Evolutionary conservation across 2,113 vertebrate species (phyloP), one percentile per base, ranked within the genome.

Genomic region (Pseudopodoces humilis): DNA sequence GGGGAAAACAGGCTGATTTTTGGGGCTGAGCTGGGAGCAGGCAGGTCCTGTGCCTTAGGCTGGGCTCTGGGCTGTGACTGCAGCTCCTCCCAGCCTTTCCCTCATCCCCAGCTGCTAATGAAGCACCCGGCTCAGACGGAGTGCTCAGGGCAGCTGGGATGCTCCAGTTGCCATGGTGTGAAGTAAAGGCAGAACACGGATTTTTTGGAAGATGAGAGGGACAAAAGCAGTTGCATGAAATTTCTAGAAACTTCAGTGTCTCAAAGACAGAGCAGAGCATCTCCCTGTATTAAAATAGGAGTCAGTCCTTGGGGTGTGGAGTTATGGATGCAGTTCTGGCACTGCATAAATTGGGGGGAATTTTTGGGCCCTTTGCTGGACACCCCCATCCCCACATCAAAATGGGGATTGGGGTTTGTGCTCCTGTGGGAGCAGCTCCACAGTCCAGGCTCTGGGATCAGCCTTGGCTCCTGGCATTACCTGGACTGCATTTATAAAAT

Each of bases 141-240:
- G 64, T 59, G 25, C 9, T 47, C n/a, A 58, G 84, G 20, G 19
- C 43, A 37, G 62, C 8, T 30, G 69, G 78, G 47, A 8, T 63
- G 70, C 47, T 80, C 17, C 5, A 0, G 4, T 9, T 31, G 19
- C 60, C 6, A 2, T 0, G 1, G 23, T 4, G 10, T 11, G 65
- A 65, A 6, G 37, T 6, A 7, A 59, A 37, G 23, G 62, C 70
- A 83, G 52, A 47, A 24, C 3, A 1, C 0, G 0, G 5, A 27
- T 31, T 39, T 49, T 35, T 15, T 8, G 2, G 60, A 6, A 70
- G 50, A 46, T 0, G 4, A 62, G 30, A 30, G 5, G 27, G 46
- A 19, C 59, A 5, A 7, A 31, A 82, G 13, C 8, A 24, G 19
- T 13, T 23, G 2, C 4, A 2, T 16, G 39, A 58, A 46, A 37